Percentiles rank a stretch among this genome's conserved stretches.
These are phyloP conservation scores for Pogoniulus pusillus DNA, from an alignment of 2,797 vertebrate genomes.

Conservation along the genomic window DNA sequence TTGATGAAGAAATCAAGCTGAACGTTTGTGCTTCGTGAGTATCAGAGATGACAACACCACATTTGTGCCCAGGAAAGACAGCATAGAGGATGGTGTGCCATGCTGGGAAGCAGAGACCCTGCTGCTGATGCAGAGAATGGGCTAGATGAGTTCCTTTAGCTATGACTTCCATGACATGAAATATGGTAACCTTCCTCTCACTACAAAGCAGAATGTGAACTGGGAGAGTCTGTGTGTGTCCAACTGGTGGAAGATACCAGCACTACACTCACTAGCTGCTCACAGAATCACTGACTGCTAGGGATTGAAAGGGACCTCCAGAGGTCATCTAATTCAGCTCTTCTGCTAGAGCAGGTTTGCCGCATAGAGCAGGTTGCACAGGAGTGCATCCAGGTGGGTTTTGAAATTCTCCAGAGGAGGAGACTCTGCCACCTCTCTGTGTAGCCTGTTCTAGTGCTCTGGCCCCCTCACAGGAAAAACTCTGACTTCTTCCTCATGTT, in stretches of 20 bases:
- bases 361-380: no score
- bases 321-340: no score
- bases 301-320: no score
- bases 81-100: not conserved
- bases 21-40: slow-evolving; percentile 64
- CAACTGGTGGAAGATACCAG: not conserved
- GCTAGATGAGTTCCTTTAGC: not conserved
- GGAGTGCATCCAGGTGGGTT: no score
- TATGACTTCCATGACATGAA: not conserved
- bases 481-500: no score
- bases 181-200: not conserved
- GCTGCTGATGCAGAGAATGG: not conserved
- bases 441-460: no score
- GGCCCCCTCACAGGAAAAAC: no score
- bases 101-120: not conserved
- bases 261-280: not conserved
- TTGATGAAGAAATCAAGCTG: slow-evolving; percentile 55
- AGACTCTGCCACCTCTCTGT: no score
- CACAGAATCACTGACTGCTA: no score
- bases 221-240: not conserved
- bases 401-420: no score
- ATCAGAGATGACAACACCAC: not conserved
- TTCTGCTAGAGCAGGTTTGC: no score
- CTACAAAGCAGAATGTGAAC: not conserved
- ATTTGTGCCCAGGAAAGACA: not conserved